A percentile compares a stretch with the other conserved stretches of the same genome.
Conservation (phyloP, 2,888 invertebrate species). For the Zele albiditarsus region DNA sequence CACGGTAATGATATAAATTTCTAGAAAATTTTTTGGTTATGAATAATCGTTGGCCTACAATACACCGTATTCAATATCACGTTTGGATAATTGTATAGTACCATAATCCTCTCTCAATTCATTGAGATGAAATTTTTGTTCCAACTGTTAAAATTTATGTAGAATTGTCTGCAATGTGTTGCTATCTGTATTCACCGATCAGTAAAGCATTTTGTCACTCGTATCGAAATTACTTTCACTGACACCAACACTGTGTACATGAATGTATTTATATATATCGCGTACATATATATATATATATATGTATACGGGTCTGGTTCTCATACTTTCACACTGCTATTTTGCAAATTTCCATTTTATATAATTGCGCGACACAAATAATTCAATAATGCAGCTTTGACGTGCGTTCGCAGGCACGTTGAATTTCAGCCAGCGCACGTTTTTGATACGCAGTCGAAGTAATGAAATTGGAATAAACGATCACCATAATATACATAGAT, state of each 20-base stretch:
- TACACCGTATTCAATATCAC: too few relatives aligned
- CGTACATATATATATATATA: not conserved
- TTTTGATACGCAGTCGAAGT: conserved; percentile 49
- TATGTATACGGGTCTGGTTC: not conserved
- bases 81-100: too few relatives aligned
- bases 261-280: not conserved
- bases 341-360: conserved; percentile 50
- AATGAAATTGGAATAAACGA: conserved; percentile 61
- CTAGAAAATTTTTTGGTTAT: too few relatives aligned
- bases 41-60: too few relatives aligned
- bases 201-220: not conserved
- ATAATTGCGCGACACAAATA: conserved; percentile 56
- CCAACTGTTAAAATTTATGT: not conserved
- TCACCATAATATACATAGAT: conserved; percentile 35
- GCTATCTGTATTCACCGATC: not conserved
- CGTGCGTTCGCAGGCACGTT: conserved; percentile 39
- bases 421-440: conserved; percentile 47
- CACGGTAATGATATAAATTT: too few relatives aligned
- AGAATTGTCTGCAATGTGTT: not conserved
- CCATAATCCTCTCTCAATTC: too few relatives aligned
- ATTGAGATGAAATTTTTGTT: too few relatives aligned
- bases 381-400: conserved; percentile 56
- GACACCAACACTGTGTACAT: not conserved
- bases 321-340: conserved; percentile 46
- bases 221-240: not conserved